phyloP scores from a whole-genome alignment of 2,113 vertebrate species.

The Vidua macroura region DNA sequence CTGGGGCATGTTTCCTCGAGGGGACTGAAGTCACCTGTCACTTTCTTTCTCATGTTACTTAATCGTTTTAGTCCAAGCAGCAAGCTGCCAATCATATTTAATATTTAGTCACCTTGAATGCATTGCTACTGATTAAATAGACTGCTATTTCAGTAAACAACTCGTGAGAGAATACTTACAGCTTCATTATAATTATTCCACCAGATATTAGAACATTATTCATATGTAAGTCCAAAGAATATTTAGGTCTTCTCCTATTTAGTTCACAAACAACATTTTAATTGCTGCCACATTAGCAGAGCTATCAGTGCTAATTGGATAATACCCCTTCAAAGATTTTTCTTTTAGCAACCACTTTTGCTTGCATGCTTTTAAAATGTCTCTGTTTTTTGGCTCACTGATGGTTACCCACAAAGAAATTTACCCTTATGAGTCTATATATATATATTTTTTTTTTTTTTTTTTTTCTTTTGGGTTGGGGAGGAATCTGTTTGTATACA shows the following conservation, averaged over 20 bases:
- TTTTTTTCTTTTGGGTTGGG: background rate
- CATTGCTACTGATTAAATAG: conserved; percentile 71
- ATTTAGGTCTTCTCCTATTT: conserved; percentile 69
- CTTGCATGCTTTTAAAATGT: background rate
- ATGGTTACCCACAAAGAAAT: background rate
- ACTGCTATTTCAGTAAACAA: conserved; percentile 75
- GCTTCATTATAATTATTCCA: conserved; percentile 74
- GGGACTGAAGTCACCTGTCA: conserved; percentile 76
- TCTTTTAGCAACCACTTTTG: conserved; percentile 24
- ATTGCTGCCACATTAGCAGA: conserved; percentile 61
- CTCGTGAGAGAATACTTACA: conserved; percentile 75
- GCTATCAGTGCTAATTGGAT: conserved; percentile 55
- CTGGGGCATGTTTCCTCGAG: conserved; percentile 71
- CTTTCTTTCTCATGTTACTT: conserved; percentile 77
- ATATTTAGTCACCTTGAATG: conserved; percentile 77
- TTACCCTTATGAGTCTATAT: background rate
- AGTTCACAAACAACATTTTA: conserved; percentile 65
- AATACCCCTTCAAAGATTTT: conserved; percentile 52
- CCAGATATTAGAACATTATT: conserved; percentile 69
- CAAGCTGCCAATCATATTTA: conserved; percentile 74
- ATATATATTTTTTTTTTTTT: background rate
- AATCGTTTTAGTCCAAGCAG: conserved; percentile 81
- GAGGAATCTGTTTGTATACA: background rate
- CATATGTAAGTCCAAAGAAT: conserved; percentile 60
- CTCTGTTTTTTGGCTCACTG: background rate